A percentile compares a stretch with the other conserved stretches of the same genome.
These are phyloP conservation scores for Lepetodrilus schrolli DNA, from an alignment of 2,888 invertebrate genomes.

Conservation along the genomic window DNA sequence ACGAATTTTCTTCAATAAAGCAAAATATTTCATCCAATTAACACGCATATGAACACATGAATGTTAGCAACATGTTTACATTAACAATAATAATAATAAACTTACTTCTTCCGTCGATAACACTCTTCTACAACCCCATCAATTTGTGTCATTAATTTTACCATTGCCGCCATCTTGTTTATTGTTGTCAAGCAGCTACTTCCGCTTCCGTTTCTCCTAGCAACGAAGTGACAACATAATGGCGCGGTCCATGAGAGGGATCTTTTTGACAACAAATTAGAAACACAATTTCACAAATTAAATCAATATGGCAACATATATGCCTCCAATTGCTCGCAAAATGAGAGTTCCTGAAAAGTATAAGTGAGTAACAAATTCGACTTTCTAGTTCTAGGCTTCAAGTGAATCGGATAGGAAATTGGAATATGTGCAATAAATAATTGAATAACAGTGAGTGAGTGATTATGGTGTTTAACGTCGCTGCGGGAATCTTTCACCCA, in stretches of 20 bases:
- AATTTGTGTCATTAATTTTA: conserved; percentile 62
- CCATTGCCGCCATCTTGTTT: conserved; percentile 73
- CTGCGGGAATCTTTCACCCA: background rate
- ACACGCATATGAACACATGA: too few relatives aligned
- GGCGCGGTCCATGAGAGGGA: conserved; percentile 24
- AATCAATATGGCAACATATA: conserved; percentile 60
- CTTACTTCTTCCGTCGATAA: conserved; percentile 66
- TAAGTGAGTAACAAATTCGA: conserved; percentile 51
- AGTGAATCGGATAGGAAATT: too few relatives aligned
- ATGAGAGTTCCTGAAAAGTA: conserved; percentile 66
- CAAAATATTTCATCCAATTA: too few relatives aligned
- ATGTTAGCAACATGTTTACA: too few relatives aligned
- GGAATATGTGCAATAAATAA: too few relatives aligned
- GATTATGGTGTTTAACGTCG: too few relatives aligned
- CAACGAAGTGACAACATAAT: conserved; percentile 38
- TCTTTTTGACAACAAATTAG: background rate
- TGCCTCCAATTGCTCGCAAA: conserved; percentile 66
- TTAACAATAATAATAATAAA: conserved; percentile 18
- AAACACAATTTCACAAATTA: background rate
- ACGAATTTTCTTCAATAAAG: too few relatives aligned
- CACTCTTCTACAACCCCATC: conserved; percentile 60
- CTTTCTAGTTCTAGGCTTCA: background rate
- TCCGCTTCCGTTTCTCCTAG: conserved; percentile 36
- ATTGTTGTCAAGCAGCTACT: conserved; percentile 51
- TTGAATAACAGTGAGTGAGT: too few relatives aligned